Percentiles rank a stretch among this genome's conserved stretches.
phyloP scores from a whole-genome alignment of 2,113 vertebrate genomes.

The Osmerus mordax region DNA sequence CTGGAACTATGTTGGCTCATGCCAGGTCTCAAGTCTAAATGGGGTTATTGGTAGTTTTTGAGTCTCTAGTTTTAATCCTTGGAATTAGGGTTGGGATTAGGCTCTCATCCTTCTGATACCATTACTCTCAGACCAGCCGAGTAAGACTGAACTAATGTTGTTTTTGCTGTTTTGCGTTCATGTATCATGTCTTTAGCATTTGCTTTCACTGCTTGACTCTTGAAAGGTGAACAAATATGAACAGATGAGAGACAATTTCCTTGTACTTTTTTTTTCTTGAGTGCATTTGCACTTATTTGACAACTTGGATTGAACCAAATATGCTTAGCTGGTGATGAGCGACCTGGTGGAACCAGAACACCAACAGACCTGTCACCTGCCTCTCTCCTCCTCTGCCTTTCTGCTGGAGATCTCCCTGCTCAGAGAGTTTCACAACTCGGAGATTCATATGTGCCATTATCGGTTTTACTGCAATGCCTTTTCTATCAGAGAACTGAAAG shows the following conservation, averaged over 20 bases:
- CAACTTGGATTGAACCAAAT: background rate
- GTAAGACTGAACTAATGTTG: slow-evolving; percentile 57
- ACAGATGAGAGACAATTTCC: slow-evolving; percentile 44
- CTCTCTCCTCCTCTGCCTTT: background rate
- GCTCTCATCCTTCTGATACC: too few relatives aligned
- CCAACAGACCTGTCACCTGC: too few relatives aligned
- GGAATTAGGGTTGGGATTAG: background rate
- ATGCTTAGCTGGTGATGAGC: slow-evolving; percentile 6
- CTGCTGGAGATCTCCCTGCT: background rate
- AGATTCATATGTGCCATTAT: background rate
- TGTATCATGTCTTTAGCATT: slow-evolving; percentile 40
- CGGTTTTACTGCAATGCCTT: slow-evolving; percentile 45
- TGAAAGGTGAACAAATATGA: slow-evolving; percentile 62
- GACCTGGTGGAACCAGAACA: too few relatives aligned
- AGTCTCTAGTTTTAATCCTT: background rate
- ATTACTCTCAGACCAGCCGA: slow-evolving; percentile 27
- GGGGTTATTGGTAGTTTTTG: background rate
- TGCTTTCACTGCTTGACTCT: slow-evolving; percentile 33
- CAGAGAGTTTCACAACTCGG: background rate
- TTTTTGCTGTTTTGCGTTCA: slow-evolving; percentile 27
- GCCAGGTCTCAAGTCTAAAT: background rate
- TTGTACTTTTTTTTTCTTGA: background rate
- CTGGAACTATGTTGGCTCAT: slow-evolving; percentile 18
- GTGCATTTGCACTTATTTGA: background rate
- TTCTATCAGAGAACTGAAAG: slow-evolving; percentile 9